These are phyloP conservation scores for Myiozetetes cayanensis DNA, from an alignment of 2,113 vertebrate genomes.

Conservation along the genomic window DNA sequence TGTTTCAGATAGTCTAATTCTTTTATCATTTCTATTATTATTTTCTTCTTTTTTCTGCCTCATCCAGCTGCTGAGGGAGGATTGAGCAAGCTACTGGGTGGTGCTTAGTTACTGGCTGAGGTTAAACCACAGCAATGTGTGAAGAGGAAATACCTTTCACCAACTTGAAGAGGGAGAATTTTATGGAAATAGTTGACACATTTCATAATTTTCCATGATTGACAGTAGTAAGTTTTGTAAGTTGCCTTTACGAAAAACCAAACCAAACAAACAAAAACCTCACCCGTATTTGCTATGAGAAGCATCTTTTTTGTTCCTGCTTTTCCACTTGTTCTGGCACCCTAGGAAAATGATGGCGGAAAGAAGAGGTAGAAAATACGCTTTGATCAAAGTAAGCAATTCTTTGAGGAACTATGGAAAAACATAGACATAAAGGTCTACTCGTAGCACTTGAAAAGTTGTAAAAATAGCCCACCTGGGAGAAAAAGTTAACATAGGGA, in stretches of 20 bases:
- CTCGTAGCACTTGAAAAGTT: background rate
- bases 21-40: background rate
- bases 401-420: background rate
- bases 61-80: background rate
- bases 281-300: background rate
- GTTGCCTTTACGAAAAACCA: background rate
- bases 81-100: background rate
- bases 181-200: background rate
- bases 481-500: background rate
- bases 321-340: background rate
- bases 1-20: background rate
- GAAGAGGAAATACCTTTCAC: background rate
- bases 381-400: background rate
- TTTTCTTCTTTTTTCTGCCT: background rate
- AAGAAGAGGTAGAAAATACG: background rate
- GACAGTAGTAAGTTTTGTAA: background rate
- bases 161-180: background rate
- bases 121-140: background rate
- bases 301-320: background rate
- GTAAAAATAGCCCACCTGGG: background rate
- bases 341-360: background rate
- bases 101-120: background rate
- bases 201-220: background rate
- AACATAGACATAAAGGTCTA: background rate
- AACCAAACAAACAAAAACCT: background rate